phyloP scores from a whole-genome alignment of 2,113 vertebrate species.

The Heloderma charlesbogerti region DNA sequence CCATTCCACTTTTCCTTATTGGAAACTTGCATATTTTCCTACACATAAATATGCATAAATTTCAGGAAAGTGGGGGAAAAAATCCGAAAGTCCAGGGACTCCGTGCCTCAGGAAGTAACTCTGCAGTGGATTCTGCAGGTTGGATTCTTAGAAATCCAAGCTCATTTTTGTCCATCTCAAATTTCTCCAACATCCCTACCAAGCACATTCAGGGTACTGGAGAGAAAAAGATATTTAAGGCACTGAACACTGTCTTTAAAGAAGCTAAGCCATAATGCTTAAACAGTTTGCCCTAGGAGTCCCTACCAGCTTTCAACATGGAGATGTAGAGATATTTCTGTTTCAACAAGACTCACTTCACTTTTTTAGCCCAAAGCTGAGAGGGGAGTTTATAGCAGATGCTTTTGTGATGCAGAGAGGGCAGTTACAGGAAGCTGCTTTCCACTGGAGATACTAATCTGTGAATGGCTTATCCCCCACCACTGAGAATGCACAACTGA shows the following conservation, averaged over 20 bases:
- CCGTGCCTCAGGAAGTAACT: too few species aligned
- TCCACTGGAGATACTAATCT: neutral
- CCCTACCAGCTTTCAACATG: constrained; percentile 4
- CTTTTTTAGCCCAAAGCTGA: neutral
- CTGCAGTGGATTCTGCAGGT: too few species aligned
- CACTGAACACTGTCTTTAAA: neutral
- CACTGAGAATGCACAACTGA: neutral
- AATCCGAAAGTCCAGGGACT: too few species aligned
- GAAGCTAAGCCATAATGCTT: constrained; percentile 1
- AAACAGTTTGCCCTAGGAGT: neutral
- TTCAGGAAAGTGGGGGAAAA: too few species aligned
- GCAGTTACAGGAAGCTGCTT: neutral
- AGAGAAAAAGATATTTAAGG: neutral
- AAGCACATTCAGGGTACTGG: neutral
- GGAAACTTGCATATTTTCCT: too few species aligned
- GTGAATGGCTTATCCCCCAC: neutral
- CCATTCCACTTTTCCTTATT: too few species aligned
- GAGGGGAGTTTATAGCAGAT: neutral
- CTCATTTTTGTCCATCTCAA: too few species aligned
- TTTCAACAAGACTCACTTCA: constrained; percentile 1
- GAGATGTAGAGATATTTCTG: constrained; percentile 11
- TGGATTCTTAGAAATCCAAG: too few species aligned
- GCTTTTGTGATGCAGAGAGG: neutral
- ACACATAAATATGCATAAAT: too few species aligned
- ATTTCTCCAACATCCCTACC: too few species aligned